Evolutionary conservation across 2,888 invertebrate species (phyloP).

Genomic region (Hipparchia semele): DNA sequence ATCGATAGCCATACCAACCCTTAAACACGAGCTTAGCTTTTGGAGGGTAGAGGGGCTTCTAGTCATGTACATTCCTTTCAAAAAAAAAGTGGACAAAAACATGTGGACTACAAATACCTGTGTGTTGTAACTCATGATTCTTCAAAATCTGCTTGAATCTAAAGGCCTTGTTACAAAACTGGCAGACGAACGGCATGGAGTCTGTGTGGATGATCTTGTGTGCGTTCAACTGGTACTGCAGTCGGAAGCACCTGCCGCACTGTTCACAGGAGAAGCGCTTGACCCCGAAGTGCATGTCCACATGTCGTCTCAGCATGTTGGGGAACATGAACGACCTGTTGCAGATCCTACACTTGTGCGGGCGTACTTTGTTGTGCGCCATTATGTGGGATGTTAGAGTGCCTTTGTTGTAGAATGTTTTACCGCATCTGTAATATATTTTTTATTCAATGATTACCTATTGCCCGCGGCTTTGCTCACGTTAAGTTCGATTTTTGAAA

Average conservation of each 20-base stretch:
- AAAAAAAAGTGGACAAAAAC: too few relatives aligned
- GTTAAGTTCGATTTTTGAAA: too few relatives aligned
- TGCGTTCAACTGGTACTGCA: slow-evolving; percentile 88
- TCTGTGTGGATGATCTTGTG: slow-evolving; percentile 91
- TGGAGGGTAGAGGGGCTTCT: too few relatives aligned
- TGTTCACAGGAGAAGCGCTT: slow-evolving; percentile 75
- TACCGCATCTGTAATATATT: slow-evolving; percentile 58
- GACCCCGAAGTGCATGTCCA: slow-evolving; percentile 72
- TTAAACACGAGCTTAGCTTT: too few relatives aligned
- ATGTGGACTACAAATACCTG: slow-evolving; percentile 43
- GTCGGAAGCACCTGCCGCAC: slow-evolving; percentile 78
- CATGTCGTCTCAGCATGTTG: slow-evolving; percentile 71
- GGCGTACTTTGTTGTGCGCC: slow-evolving; percentile 69
- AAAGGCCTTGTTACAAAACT: slow-evolving; percentile 89
- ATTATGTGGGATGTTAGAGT: slow-evolving; percentile 73
- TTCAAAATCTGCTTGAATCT: slow-evolving; percentile 89
- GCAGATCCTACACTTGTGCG: slow-evolving; percentile 71
- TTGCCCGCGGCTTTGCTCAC: too few relatives aligned
- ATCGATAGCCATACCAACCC: too few relatives aligned
- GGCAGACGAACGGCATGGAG: slow-evolving; percentile 89
- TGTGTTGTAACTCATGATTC: slow-evolving; percentile 89
- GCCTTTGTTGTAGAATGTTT: slow-evolving; percentile 75
- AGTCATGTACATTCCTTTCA: too few relatives aligned
- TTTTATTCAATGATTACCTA: too few relatives aligned
- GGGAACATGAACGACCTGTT: slow-evolving; percentile 72